Conservation (phyloP, 2,113 vertebrate species). For the Picathartes gymnocephalus region DNA sequence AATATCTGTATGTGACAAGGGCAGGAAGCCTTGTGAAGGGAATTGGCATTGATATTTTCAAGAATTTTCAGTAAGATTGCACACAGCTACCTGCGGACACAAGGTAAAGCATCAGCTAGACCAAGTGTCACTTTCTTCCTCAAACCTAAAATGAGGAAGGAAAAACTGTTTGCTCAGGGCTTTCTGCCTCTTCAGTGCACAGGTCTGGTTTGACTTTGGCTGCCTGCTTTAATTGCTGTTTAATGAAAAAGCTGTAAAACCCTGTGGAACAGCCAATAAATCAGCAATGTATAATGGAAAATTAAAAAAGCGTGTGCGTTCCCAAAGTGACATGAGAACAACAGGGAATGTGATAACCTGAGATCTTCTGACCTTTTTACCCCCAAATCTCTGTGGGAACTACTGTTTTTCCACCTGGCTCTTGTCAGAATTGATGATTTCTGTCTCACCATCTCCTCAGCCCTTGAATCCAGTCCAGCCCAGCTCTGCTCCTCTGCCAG, state of each 20-base stretch:
- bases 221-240: constrained; percentile 17
- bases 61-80: neutral
- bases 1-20: neutral
- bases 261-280: neutral
- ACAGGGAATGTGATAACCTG: neutral
- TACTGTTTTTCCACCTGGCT: neutral
- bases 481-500: neutral
- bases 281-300: neutral
- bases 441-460: neutral
- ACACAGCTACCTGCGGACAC: neutral
- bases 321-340: neutral
- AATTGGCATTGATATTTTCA: neutral
- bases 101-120: neutral
- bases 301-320: accelerated
- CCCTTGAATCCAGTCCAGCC: neutral
- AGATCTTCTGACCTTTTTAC: neutral
- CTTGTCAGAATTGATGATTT: neutral
- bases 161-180: neutral
- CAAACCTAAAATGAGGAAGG: neutral
- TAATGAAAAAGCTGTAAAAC: constrained; percentile 15
- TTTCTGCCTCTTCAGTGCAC: neutral
- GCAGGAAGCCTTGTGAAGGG: neutral
- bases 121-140: neutral
- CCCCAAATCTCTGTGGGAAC: neutral
- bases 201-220: neutral